Conservation (phyloP, 2,888 invertebrate genomes). For the Melitaea athalia region DNA sequence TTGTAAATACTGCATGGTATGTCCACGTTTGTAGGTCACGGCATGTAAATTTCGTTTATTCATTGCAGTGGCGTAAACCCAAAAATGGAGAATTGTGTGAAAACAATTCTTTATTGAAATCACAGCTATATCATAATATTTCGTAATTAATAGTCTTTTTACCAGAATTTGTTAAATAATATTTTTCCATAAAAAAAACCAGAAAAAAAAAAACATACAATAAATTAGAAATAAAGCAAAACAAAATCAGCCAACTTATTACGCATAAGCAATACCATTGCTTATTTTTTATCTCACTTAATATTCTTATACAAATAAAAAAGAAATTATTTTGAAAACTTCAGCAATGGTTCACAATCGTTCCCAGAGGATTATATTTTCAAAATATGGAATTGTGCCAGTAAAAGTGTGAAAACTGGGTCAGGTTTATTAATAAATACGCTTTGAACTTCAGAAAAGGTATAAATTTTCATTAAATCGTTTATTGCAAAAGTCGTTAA, state of each 20-base stretch:
- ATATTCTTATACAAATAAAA: not conserved
- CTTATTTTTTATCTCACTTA: not conserved
- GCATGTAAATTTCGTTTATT: not conserved
- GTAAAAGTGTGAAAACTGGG: conserved; percentile 8
- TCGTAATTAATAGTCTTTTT: too few relatives aligned
- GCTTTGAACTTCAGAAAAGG: conserved; percentile 15
- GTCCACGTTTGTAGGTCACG: not conserved
- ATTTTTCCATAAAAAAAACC: too few relatives aligned
- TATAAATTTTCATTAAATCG: conserved; percentile 20
- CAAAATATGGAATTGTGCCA: conserved; percentile 1
- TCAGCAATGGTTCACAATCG: not conserved
- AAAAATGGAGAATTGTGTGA: not conserved
- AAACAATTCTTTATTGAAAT: not conserved
- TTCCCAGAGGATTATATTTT: not conserved
- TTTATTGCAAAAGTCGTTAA: conserved; percentile 16
- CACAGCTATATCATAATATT: too few relatives aligned
- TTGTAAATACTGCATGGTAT: not conserved
- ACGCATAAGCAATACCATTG: not conserved
- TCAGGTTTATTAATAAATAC: conserved; percentile 18
- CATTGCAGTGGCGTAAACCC: not conserved
- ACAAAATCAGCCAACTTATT: not conserved
- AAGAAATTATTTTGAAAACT: not conserved
- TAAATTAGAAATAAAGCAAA: too few relatives aligned
- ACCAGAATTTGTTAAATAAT: too few relatives aligned
- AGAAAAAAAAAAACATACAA: too few relatives aligned